Evolutionary conservation across 1,140 invertebrate genomes (phyloP), one percentile per base, ranked within the genome.

Genomic region (Lepidurus apus): DNA sequence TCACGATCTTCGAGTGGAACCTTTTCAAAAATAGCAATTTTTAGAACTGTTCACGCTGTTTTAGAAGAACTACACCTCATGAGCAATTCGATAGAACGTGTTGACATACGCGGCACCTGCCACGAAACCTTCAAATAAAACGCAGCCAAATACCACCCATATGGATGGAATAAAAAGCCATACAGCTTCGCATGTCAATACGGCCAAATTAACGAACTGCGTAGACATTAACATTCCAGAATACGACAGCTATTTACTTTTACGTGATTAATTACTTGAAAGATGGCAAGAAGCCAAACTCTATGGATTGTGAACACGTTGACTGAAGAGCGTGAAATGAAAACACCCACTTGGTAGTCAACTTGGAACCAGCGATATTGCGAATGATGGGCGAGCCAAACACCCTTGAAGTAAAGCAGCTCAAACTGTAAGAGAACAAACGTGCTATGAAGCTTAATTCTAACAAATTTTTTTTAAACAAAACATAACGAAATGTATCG

Each of bases 101-200:
- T 96, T 96, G 4, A 95, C 94, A 85, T 96, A 96, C 5, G 93
- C 91, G n/a, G 89, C 90, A 24, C 94, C 94, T 74, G 94, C 92
- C 7, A 95, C 83, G 1, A 95, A 84, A n/a, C 93, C 93, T 87
- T 95, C 93, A 90, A 90, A 94, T 9, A 94, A 82, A 21, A 94
- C 89, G 17, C 94, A 83, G 1, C 83, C 85, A 80, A 95, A 89
- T 1, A 93, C 86, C 47, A 95, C 89, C 89, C 90, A 93, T 81
- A 95, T 90, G 82, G 84, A 91, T 3, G 92, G 91, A 75, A 93
- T 88, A 82, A 90, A 93, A 82, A 88, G 89, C 82, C 87, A 93
- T 21, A 93, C 84, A 0, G 91, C 87, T 83, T 94, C 91, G 11
- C 87, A 87, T 0, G 91, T 85, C 79, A 94, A 87, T 42, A 92